Conservation (phyloP, 1,140 invertebrate species). For the Diabrotica undecimpunctata region DNA sequence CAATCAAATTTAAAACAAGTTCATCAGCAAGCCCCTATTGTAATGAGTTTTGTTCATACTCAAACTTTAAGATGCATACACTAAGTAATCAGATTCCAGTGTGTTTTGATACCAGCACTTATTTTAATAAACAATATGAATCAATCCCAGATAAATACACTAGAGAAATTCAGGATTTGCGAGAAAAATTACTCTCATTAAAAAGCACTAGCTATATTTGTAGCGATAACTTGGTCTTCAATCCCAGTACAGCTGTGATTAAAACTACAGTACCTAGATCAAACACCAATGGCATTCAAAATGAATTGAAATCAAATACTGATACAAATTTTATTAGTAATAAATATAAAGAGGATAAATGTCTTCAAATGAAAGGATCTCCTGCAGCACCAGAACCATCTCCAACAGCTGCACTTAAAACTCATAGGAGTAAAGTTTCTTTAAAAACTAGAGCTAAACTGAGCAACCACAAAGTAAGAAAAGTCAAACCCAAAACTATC, state of each 20-base stretch:
- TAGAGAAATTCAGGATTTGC: conserved; percentile 38
- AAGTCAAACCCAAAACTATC: conserved; percentile 19
- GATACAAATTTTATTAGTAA: conserved; percentile 22
- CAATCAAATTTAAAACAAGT: not conserved
- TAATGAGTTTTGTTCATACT: conserved; percentile 22
- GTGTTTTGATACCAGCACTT: conserved; percentile 41
- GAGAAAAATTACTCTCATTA: conserved; percentile 26
- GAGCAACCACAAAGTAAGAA: conserved; percentile 21
- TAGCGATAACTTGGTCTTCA: not conserved
- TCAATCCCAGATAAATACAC: conserved; percentile 36
- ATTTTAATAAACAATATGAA: conserved; percentile 40
- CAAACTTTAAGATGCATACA: conserved; percentile 25
- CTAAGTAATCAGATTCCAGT: conserved; percentile 19
- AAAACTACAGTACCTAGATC: not conserved
- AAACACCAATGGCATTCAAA: conserved; percentile 10
- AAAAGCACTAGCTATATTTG: not conserved
- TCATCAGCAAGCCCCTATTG: not conserved
- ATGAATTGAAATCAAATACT: conserved; percentile 17
- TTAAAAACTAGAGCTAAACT: conserved; percentile 26
- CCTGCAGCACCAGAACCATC: not conserved
- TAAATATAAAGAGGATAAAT: conserved; percentile 5
- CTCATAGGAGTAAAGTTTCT: conserved; percentile 24
- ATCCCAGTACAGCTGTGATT: not conserved
- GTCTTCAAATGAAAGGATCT: conserved; percentile 4
- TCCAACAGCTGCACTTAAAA: conserved; percentile 10